Base-by-base conservation (phyloP, 2,797 vertebrate genomes). In the Acipenser transmontanus region DNA sequence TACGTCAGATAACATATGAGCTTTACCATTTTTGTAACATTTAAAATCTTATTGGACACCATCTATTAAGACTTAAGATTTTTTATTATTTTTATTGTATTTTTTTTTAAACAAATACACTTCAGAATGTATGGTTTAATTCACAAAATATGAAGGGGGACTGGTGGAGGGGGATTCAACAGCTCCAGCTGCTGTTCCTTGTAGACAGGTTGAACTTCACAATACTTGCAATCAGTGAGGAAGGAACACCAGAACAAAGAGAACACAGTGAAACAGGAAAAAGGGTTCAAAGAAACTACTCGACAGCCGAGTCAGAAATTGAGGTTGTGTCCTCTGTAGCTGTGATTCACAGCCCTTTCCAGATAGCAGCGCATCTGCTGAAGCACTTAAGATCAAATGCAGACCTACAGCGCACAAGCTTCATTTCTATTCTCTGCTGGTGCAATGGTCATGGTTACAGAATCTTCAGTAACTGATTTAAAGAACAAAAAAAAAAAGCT, bases 381-480 rank as follows among this genome's bases (percentile, higher is more conserved):
- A 74, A 80, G 77, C 79, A 80, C 77, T 72, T 77, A 71, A 76
- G 78, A 74, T 73, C 78, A 80, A 84, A 82, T 82, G 78, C 73
- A 80, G 74, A 80, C 76, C 79, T 83, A 72, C 72, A 81, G 80
- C 76, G 76, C 76, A 74, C 69, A 73, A 74, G 77, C 78, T 80
- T 80, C 72, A 80, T 77, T 81, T 68, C 72, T 70, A 71, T 79
- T 83, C 79, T 74, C 71, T 71, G 78, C 72, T 61, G 71, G 74
- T 0, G 7, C 7, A 62, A 69, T 71, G 74, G 74, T 73, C 73
- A 80, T 71, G 65, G 72, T 69, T 78, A 13, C 73, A 72, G 74
- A 82, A 61, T 80, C 66, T 76, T 76, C 78, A 82, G 69, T 72
- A 79, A 82, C 71, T 71, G 75, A 4, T 34, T 34, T 8, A 10